phyloP scores from a whole-genome alignment of 2,113 vertebrate genomes.

The Orientallactaga bullata region DNA sequence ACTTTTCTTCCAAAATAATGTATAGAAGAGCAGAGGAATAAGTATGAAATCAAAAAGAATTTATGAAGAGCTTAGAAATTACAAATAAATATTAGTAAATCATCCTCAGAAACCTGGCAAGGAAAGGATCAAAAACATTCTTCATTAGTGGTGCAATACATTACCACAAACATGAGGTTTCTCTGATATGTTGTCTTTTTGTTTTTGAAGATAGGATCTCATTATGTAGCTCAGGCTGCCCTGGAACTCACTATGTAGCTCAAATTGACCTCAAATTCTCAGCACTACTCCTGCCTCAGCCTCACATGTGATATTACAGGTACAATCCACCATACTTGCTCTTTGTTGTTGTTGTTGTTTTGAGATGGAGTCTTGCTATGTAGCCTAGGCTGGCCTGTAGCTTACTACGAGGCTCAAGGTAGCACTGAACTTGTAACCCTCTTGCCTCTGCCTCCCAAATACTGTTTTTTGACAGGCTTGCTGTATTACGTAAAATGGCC shows the following conservation, averaged over 20 bases:
- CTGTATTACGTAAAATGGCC: neutral
- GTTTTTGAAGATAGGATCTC: neutral
- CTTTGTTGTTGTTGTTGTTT: no score
- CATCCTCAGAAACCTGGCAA: constrained; percentile 13
- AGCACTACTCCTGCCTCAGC: no score
- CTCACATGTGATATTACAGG: no score
- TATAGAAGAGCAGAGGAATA: constrained; percentile 41
- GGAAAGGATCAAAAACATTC: constrained; percentile 16
- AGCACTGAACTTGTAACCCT: neutral
- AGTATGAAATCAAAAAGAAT: constrained; percentile 42
- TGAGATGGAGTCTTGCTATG: neutral
- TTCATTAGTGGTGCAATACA: neutral
- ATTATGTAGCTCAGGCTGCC: no score
- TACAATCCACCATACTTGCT: no score
- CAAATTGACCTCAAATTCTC: no score
- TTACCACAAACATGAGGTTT: neutral
- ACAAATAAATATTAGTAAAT: constrained; percentile 32
- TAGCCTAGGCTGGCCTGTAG: neutral
- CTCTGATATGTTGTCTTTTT: neutral
- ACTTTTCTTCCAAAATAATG: no score
- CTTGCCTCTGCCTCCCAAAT: neutral
- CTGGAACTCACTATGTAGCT: no score
- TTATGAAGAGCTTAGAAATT: constrained; percentile 19
- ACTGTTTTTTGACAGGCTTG: neutral
- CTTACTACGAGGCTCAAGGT: no score